Conservation (phyloP, 2,888 invertebrate species). For the Sepioteuthis lessoniana region DNA sequence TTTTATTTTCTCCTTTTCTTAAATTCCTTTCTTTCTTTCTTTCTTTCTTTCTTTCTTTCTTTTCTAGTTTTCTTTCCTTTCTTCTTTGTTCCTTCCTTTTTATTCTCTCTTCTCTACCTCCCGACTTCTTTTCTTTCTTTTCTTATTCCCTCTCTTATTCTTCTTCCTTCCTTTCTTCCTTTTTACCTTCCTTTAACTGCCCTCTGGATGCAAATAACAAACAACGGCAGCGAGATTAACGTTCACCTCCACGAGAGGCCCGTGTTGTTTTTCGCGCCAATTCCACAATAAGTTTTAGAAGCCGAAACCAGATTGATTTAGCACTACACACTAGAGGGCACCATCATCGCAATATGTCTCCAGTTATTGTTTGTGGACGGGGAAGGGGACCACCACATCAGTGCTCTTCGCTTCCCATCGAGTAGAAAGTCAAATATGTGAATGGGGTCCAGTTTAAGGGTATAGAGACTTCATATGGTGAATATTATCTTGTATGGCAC, state of each 20-base stretch:
- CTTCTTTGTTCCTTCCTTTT: not conserved
- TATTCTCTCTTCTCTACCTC: not conserved
- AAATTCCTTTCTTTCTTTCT: too few relatives aligned
- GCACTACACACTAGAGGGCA: not conserved
- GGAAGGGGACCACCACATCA: not conserved
- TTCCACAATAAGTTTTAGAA: not conserved
- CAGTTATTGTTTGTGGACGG: not conserved
- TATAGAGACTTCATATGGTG: not conserved
- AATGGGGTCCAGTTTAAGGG: not conserved
- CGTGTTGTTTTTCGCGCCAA: not conserved
- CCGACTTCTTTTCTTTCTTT: not conserved
- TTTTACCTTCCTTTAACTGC: not conserved
- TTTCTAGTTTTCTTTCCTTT: too few relatives aligned
- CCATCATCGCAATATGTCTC: not conserved
- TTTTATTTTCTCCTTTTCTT: too few relatives aligned
- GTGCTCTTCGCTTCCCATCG: slow-evolving; percentile 5
- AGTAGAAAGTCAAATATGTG: slow-evolving; percentile 21
- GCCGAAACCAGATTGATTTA: slow-evolving; percentile 3
- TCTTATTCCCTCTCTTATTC: not conserved
- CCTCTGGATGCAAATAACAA: slow-evolving; percentile 33
- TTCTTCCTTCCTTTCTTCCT: not conserved
- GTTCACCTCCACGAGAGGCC: not conserved
- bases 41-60: too few relatives aligned
- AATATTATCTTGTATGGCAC: not conserved
- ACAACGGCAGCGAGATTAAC: not conserved